Evolutionary conservation across 2,113 vertebrate genomes (phyloP), one percentile per base, ranked within the genome.

Genomic region (Argyrosomus japonicus): DNA sequence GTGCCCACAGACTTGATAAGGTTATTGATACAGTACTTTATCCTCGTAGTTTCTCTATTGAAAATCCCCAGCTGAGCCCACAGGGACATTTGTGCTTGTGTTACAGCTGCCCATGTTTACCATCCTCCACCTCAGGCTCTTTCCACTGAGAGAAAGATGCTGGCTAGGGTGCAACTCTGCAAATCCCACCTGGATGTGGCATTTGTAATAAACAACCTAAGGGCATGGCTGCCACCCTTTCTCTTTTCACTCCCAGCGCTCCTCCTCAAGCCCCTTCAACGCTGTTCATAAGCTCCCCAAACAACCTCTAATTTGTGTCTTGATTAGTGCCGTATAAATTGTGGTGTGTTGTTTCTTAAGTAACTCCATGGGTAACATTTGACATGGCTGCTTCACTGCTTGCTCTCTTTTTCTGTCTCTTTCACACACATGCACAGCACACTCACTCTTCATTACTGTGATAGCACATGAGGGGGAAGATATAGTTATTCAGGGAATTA

Each of bases 91-190:
- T 94, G 79, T 95, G 96, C 91, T 96, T 94, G 70, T 97, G 96
- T 83, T 97, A 96, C 85, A 91, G 85, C 96, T 97, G 93, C 95
- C 96, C 83, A 96, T 99, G 97, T 98, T 99, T 96, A 98, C 97
- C 82, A 97, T 96, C 84, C 95, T 97, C 93, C 96, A 96, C 95
- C 97, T 96, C 92, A 94, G 97, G 95, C 96, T 96, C 91, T 97
- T 97, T 91, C 97, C 96, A 94, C 91, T 97, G 95, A 96, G 96
- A 95, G 96, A 96, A 94, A 95, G 96, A 54, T 95, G 56, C 96
- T 97, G 96, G 96, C 96, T 71, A 93, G 96, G 93, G 96, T 97
- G 94, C 96, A 97, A 91, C 96, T 95, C 92, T 95, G 95, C 95
- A 97, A 97, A 97, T 95, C 92, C 94, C 94, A 93, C 93, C 91